Evolutionary conservation across 1,140 invertebrate genomes (phyloP).

Genomic region (Pogonus chalceus): DNA sequence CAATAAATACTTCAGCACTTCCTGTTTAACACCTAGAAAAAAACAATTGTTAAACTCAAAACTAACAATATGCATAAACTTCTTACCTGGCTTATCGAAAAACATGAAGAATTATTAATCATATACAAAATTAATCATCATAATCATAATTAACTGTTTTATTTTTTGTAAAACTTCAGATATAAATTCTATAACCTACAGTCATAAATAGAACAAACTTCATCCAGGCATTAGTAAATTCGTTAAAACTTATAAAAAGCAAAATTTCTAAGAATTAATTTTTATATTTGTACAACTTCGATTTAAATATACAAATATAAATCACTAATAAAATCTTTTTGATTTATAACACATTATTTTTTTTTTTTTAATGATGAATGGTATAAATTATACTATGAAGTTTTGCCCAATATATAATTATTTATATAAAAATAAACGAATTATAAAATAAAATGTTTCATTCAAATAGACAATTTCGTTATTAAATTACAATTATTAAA

Average conservation of each 20-base stretch:
- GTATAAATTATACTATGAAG: background rate
- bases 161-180: conserved; percentile 3
- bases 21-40: too few species aligned
- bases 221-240: background rate
- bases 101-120: too few species aligned
- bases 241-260: background rate
- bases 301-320: conserved; percentile 2
- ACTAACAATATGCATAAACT: too few species aligned
- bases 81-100: too few species aligned
- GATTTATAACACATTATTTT: background rate
- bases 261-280: background rate
- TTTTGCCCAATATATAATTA: background rate
- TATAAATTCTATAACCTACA: conserved; percentile 5
- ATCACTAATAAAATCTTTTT: conserved; percentile 1
- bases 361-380: background rate
- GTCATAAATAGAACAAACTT: background rate
- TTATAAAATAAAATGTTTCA: background rate
- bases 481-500: too few species aligned
- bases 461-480: too few species aligned
- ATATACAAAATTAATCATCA: too few species aligned
- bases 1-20: too few species aligned
- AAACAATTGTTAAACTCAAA: too few species aligned
- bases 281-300: conserved; percentile 4
- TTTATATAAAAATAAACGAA: background rate
- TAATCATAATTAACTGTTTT: too few species aligned